Evolutionary conservation across 1,140 invertebrate species (phyloP).

Genomic region (Heliothis virescens): DNA sequence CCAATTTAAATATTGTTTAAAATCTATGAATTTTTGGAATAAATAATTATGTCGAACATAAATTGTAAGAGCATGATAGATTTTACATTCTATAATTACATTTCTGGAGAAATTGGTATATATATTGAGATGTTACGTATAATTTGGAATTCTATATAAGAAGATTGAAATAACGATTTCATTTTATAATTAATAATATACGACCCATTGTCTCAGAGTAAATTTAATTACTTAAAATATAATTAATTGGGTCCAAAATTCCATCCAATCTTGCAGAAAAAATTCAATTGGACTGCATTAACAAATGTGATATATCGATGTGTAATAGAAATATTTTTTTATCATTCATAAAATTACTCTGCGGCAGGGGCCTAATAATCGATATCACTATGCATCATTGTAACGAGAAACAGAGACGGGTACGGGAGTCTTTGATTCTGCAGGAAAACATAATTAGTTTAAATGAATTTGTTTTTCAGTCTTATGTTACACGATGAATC

Average conservation of each 20-base stretch:
- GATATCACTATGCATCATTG: constrained; percentile 62
- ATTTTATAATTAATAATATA: constrained; percentile 67
- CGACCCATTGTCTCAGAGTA: constrained; percentile 75
- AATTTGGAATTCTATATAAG: constrained; percentile 79
- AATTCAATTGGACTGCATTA: constrained; percentile 79
- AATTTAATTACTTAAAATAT: constrained; percentile 65
- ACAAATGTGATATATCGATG: constrained; percentile 74
- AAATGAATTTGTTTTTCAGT: constrained; percentile 53
- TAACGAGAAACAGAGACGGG: constrained; percentile 78
- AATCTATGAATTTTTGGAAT: constrained; percentile 56
- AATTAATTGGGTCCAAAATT: constrained; percentile 83
- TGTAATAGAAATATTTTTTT: constrained; percentile 67
- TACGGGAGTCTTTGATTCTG: constrained; percentile 85
- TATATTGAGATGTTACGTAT: constrained; percentile 80
- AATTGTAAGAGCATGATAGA: constrained; percentile 70
- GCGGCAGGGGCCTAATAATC: constrained; percentile 65
- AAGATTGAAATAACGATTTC: constrained; percentile 68
- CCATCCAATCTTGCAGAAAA: constrained; percentile 81
- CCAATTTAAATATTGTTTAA: constrained; percentile 45
- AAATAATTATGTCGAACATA: constrained; percentile 68
- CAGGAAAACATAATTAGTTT: constrained; percentile 83
- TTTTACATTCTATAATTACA: constrained; percentile 68
- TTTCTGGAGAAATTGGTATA: constrained; percentile 75
- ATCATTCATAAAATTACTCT: constrained; percentile 70
- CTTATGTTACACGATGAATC: constrained; percentile 48